Percentiles rank a stretch among this genome's conserved stretches.
Conservation (phyloP, 2,113 vertebrate species). For the Phrynosoma blainvillii region DNA sequence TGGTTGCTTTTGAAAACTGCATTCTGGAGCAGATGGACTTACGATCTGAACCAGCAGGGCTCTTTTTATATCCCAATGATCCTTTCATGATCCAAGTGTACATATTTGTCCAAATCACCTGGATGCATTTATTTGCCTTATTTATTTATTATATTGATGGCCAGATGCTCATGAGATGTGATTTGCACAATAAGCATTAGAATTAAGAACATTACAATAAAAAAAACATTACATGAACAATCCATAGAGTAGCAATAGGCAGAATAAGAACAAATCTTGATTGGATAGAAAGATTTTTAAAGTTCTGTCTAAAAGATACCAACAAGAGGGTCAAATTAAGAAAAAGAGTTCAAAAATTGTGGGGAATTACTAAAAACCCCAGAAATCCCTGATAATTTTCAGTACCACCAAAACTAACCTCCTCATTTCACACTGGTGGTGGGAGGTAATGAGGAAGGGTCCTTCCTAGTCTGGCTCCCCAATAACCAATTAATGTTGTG, state of each 20-base stretch:
- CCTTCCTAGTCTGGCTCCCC: no score
- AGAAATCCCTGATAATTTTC: no score
- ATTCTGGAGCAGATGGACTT: background rate
- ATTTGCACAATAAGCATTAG: background rate
- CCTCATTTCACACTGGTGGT: no score
- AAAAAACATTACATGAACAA: background rate
- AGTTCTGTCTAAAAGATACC: background rate
- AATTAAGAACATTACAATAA: background rate
- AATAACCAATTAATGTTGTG: no score
- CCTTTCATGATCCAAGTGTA: background rate
- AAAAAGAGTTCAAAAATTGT: background rate
- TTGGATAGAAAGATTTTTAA: background rate
- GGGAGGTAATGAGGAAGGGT: no score
- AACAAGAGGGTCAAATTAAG: background rate
- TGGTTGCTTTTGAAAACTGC: background rate
- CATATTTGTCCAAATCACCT: background rate
- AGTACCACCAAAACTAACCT: no score
- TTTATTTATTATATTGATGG: background rate
- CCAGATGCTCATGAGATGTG: background rate
- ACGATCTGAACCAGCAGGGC: background rate
- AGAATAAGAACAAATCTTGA: background rate
- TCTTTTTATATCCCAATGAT: background rate
- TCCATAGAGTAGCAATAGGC: background rate
- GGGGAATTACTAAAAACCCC: background rate
- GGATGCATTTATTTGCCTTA: background rate